Conservation (phyloP, 2,113 vertebrate genomes). For the Thymallus thymallus region DNA sequence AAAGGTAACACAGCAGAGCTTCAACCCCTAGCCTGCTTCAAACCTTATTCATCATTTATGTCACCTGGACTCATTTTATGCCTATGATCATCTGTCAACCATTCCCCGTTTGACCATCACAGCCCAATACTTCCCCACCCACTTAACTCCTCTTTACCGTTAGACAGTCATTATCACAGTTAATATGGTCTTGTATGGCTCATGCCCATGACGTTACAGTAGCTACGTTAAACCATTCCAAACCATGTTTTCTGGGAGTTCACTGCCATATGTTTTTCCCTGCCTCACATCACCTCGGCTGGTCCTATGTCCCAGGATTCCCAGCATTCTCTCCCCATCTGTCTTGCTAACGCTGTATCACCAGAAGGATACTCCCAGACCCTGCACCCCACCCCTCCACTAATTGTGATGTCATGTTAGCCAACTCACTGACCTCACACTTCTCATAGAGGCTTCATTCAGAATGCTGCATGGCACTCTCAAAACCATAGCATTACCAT, state of each 20-base stretch:
- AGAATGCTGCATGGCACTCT: not conserved
- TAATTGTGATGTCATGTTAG: not conserved
- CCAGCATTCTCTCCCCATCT: not conserved
- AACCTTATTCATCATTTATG: not conserved
- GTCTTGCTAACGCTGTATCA: not conserved
- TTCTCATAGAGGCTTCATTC: not conserved
- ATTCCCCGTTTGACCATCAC: not conserved
- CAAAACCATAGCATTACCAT: not conserved
- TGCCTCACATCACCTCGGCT: no score
- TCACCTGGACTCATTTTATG: not conserved
- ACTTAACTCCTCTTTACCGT: not conserved
- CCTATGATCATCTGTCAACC: not conserved
- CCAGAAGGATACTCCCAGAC: not conserved
- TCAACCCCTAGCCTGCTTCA: not conserved
- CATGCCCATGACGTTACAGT: not conserved
- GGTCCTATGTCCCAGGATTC: not conserved
- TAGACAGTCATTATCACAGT: not conserved
- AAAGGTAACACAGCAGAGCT: slow-evolving; percentile 67
- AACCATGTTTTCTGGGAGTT: no score
- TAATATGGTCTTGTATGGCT: not conserved
- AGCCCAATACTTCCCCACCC: not conserved
- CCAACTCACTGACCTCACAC: not conserved
- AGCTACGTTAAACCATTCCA: no score
- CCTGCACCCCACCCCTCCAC: not conserved
- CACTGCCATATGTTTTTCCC: no score